These are phyloP conservation scores for Drosophila imparisetae DNA, from an alignment of 2,888 invertebrate species.

Conservation along the genomic window DNA sequence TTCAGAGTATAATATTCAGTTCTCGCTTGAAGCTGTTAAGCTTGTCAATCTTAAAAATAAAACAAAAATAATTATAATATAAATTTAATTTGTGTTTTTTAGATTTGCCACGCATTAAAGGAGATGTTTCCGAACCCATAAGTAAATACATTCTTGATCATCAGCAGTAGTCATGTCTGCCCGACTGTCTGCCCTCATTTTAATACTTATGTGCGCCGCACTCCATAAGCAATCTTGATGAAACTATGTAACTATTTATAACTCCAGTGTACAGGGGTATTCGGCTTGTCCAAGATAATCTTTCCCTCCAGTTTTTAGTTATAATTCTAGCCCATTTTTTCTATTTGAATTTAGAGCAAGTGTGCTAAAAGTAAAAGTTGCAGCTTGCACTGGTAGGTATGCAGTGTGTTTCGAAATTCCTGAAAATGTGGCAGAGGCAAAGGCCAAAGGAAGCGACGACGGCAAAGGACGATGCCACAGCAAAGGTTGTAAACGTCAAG, in stretches of 20 bases:
- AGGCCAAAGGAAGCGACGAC: constrained; percentile 10
- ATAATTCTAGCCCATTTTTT: neutral
- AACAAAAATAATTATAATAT: too few species aligned
- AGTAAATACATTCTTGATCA: neutral
- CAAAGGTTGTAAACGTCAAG: constrained; percentile 51
- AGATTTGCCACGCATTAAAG: neutral
- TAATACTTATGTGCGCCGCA: neutral
- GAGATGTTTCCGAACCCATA: neutral
- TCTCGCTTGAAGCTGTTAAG: neutral
- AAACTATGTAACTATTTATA: neutral
- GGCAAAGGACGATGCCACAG: constrained; percentile 33
- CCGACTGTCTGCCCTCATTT: neutral
- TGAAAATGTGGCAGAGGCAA: constrained; percentile 21
- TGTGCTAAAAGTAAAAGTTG: constrained; percentile 66
- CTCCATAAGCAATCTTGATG: neutral
- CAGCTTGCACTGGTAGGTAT: constrained; percentile 39
- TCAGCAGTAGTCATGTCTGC: neutral
- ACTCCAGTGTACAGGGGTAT: neutral
- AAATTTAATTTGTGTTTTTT: neutral
- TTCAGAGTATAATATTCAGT: neutral
- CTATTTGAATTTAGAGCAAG: neutral
- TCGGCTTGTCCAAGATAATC: neutral
- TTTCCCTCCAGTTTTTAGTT: neutral
- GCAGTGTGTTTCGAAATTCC: constrained; percentile 43
- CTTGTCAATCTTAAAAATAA: neutral